Evolutionary conservation across 2,888 invertebrate species (phyloP), one percentile per base, ranked within the genome.

Genomic region (Hemaris fuciformis): DNA sequence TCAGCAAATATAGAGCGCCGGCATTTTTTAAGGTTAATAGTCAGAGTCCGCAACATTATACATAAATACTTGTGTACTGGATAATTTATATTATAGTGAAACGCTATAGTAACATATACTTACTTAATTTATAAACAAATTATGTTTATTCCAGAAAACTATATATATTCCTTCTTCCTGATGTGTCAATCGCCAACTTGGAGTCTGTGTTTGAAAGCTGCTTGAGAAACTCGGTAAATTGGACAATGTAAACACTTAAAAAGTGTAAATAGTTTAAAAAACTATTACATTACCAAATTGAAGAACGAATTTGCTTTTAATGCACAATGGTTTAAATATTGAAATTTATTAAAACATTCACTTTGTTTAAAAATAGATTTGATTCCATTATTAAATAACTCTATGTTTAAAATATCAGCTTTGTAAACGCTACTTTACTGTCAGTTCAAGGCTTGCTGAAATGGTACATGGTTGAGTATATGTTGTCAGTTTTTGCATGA

Each of bases 21-120:
- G 91, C 87, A 83, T 87, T 89, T 90, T 80, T 77, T 71, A 83
- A 89, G 80, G 82, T 86, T 90, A 86, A 75, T 79, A 86, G 84
- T 80, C 79, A 91, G 81, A 70, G 81, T 80, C 69, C 90, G 89
- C 75, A 91, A 85, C 92, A 92, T 91, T 85, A 80, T 71, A 68
- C 23, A n/a, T 25, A 53, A 1, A 34, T 41, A 38, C 20, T 34
- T 41, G n/a, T 41, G 13, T 10, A 3, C 25, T 27, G 25, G 6
- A 48, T 60, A 53, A 18, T 38, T 53, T 25, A 57, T 15, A 20
- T 22, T n/a, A 6, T 41, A 15, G n/a, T 10, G 38, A 20, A 41
- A 25, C 25, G 38, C 20, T 46, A 23, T 23, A 38, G 38, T 46
- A 46, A 59, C 48, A 2, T 59, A 57, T 56, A 18, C 58, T 58